Percentiles rank a stretch among this genome's conserved stretches.
Evolutionary conservation across 1,140 invertebrate genomes (phyloP).

Genomic region (Drosophila sturtevanti): DNA sequence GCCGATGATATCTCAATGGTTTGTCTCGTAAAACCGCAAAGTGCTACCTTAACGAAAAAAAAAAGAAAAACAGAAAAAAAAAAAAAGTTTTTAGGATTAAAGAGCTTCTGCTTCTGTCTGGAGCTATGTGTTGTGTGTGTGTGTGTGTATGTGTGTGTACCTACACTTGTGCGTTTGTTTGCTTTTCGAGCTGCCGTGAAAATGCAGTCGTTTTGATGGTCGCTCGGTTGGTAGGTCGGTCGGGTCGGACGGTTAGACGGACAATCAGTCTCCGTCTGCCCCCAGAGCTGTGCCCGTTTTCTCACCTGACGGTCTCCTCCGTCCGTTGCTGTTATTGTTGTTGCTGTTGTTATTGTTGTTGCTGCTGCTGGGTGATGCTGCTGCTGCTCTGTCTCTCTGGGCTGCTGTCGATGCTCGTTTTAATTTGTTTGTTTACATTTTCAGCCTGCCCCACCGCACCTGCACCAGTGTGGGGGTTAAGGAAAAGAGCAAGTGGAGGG

Average conservation of each 20-base stretch:
- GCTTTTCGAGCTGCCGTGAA: constrained; percentile 63
- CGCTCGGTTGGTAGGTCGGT: neutral
- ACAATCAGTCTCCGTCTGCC: constrained; percentile 2
- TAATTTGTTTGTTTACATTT: constrained; percentile 81
- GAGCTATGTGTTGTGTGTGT: constrained; percentile 14
- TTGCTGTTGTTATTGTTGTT: constrained; percentile 6
- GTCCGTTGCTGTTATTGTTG: constrained; percentile 4
- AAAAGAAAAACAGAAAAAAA: neutral
- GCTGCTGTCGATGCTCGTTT: constrained; percentile 69
- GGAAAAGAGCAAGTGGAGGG: constrained; percentile 13
- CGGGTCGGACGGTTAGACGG: neutral
- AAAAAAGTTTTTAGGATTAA: constrained; percentile 56
- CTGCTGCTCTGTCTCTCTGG: constrained; percentile 4
- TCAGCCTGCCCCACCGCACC: constrained; percentile 43
- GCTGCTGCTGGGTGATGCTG: constrained; percentile 9
- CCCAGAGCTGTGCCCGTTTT: constrained; percentile 52
- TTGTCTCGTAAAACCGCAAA: constrained; percentile 53
- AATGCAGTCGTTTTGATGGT: constrained; percentile 36
- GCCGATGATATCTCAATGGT: constrained; percentile 43
- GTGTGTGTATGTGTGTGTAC: constrained; percentile 29
- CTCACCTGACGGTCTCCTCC: constrained; percentile 58
- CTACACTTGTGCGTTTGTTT: constrained; percentile 43
- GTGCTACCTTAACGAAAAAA: constrained; percentile 29
- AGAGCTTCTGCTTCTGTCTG: constrained; percentile 59
- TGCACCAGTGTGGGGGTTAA: constrained; percentile 25